Evolutionary conservation across 1,140 invertebrate genomes (phyloP).

Genomic region (Saccostrea glomerata): DNA sequence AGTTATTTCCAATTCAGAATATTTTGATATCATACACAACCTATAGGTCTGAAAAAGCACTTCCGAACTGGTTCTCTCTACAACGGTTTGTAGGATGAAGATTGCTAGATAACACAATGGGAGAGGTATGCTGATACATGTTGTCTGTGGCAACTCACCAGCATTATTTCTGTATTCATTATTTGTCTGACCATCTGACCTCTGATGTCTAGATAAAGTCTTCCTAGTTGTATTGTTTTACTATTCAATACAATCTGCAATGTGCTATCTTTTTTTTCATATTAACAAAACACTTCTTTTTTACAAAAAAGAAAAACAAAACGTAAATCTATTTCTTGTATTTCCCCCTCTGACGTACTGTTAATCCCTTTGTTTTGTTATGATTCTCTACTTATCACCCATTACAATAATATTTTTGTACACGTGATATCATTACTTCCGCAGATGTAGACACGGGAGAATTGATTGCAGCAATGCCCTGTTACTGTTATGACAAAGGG

Average conservation of each 20-base stretch:
- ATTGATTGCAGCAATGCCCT: neutral
- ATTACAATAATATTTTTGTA: constrained; percentile 4
- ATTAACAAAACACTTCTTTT: neutral
- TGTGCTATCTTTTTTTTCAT: neutral
- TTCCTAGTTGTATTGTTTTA: neutral
- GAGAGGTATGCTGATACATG: neutral
- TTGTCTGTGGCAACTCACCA: neutral
- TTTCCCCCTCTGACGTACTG: neutral
- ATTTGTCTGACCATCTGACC: neutral
- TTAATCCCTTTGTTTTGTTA: neutral
- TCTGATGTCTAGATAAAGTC: neutral
- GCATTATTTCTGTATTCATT: neutral
- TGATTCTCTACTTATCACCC: neutral
- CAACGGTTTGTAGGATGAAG: neutral
- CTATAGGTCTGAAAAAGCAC: neutral
- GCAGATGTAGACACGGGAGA: neutral
- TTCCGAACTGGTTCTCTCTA: neutral
- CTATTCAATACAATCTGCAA: neutral
- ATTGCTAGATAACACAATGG: neutral
- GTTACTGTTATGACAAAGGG: neutral
- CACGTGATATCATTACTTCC: neutral
- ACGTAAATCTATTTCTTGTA: neutral
- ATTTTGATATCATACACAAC: neutral
- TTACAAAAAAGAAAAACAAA: neutral
- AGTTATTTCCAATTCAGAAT: neutral